A percentile compares a stretch with the other conserved stretches of the same genome.
Conservation (phyloP, 2,888 invertebrate genomes). For the Pogonocherus hispidulus region DNA sequence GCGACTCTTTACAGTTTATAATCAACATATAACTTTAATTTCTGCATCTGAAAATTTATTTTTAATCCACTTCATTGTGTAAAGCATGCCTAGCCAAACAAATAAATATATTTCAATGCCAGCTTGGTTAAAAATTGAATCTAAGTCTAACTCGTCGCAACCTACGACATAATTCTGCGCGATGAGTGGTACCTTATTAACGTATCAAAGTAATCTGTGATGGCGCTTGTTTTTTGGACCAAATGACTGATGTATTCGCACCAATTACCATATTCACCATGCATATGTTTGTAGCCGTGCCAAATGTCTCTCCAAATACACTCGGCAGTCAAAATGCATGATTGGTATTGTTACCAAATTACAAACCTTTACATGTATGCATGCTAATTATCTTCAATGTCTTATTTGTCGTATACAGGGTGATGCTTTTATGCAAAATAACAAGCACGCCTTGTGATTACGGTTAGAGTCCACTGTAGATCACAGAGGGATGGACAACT, state of each 20-base stretch:
- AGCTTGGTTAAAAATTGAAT: background rate
- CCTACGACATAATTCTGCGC: background rate
- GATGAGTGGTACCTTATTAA: background rate
- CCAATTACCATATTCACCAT: background rate
- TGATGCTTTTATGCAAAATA: too few species aligned
- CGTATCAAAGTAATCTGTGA: background rate
- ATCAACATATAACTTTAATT: too few species aligned
- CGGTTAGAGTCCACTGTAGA: too few species aligned
- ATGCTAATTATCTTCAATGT: too few species aligned
- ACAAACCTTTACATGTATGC: too few species aligned
- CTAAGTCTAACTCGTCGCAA: background rate
- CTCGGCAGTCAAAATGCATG: background rate
- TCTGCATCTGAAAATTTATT: too few species aligned
- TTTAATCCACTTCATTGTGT: background rate
- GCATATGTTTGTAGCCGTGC: background rate
- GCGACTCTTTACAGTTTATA: too few species aligned
- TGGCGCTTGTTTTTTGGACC: background rate
- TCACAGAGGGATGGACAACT: too few species aligned
- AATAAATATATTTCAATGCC: background rate
- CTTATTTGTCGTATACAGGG: too few species aligned
- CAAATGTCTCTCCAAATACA: background rate
- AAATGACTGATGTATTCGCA: background rate
- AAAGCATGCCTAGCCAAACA: background rate
- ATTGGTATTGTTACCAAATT: too few species aligned
- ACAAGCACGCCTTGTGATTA: too few species aligned